These are phyloP conservation scores for Sympetrum striolatum DNA, from an alignment of 2,888 invertebrate species.

Conservation along the genomic window DNA sequence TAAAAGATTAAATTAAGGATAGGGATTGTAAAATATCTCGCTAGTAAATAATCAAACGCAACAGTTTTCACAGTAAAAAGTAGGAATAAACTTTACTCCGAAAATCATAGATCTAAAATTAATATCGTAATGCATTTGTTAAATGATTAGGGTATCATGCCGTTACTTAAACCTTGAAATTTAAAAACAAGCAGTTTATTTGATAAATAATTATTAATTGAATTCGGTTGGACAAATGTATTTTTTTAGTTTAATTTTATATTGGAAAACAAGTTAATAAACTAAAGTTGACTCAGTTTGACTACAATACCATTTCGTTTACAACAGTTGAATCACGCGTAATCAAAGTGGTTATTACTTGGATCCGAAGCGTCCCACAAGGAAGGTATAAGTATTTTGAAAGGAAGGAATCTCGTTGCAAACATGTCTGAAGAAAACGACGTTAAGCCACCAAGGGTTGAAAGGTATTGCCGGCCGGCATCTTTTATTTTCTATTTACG, in stretches of 20 bases:
- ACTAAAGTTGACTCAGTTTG: neutral
- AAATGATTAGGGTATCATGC: too few relatives aligned
- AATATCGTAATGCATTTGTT: too few relatives aligned
- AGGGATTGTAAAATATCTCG: too few relatives aligned
- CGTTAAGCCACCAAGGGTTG: neutral
- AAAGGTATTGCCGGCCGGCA: neutral
- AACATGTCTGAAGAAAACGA: conserved; percentile 22
- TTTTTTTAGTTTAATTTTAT: neutral
- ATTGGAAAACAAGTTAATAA: neutral
- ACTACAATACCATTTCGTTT: neutral
- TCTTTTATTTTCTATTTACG: neutral
- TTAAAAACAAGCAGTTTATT: too few relatives aligned
- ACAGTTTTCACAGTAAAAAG: too few relatives aligned
- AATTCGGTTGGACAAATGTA: neutral
- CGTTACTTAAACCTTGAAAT: too few relatives aligned
- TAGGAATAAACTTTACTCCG: too few relatives aligned
- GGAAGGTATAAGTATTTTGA: neutral
- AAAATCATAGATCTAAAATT: too few relatives aligned
- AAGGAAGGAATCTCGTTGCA: neutral
- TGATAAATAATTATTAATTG: too few relatives aligned
- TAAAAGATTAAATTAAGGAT: too few relatives aligned
- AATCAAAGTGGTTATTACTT: conserved; percentile 2
- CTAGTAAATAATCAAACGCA: too few relatives aligned
- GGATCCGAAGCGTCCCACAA: neutral
- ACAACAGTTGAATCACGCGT: conserved; percentile 39